A percentile compares a stretch with the other conserved stretches of the same genome.
Evolutionary conservation across 2,888 invertebrate species (phyloP).

Genomic region (Pammene fasciana): DNA sequence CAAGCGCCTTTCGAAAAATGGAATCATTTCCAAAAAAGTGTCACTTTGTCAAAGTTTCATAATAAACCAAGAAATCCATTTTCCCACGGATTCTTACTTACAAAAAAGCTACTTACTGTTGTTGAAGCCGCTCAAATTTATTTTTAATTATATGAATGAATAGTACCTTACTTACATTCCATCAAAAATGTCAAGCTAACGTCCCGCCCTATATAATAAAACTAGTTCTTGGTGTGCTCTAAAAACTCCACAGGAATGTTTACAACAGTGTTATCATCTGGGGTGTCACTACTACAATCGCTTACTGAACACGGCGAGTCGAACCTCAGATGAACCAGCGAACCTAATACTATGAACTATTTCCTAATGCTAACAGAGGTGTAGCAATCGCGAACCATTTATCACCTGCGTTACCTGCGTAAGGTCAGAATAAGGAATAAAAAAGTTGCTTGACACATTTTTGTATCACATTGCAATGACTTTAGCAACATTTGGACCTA

Average conservation of each 20-base stretch:
- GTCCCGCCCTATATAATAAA: constrained; percentile 11
- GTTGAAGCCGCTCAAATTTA: background rate
- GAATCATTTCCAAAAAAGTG: too few species aligned
- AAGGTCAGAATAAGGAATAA: too few species aligned
- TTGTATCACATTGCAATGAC: background rate
- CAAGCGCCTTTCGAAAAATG: too few species aligned
- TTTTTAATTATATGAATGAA: too few species aligned
- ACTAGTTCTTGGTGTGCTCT: constrained; percentile 12
- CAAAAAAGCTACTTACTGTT: constrained; percentile 45
- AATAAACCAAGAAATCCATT: too few species aligned
- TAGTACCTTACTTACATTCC: background rate
- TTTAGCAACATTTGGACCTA: too few species aligned
- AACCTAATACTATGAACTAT: background rate
- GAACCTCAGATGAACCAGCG: background rate
- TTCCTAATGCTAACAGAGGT: background rate
- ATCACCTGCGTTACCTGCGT: too few species aligned
- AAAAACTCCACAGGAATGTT: constrained; percentile 21
- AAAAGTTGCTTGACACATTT: background rate
- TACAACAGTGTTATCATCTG: constrained; percentile 2
- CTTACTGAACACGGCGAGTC: background rate
- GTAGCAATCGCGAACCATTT: too few species aligned
- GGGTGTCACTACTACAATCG: background rate
- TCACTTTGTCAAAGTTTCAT: too few species aligned
- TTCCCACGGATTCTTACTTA: too few species aligned
- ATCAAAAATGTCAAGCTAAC: background rate